Evolutionary conservation across 2,113 vertebrate genomes (phyloP).

Genomic region (Thalassarche chlororhynchos): DNA sequence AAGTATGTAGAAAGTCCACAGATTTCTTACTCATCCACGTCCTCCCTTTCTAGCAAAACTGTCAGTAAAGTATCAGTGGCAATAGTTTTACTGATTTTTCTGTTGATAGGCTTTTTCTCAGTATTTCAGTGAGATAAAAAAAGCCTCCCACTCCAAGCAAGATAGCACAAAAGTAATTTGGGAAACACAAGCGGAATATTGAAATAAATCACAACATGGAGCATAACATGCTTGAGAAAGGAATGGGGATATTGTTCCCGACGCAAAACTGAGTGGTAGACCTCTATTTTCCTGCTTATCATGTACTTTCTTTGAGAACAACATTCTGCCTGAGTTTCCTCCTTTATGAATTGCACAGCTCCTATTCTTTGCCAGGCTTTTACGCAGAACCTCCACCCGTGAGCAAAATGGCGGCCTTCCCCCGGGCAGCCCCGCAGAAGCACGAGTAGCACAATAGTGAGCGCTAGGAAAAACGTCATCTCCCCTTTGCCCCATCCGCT

Average conservation of each 20-base stretch:
- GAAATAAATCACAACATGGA: not conserved
- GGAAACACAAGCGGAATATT: not conserved
- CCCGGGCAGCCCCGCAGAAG: not conserved
- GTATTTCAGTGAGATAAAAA: not conserved
- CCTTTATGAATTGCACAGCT: not conserved
- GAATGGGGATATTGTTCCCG: not conserved
- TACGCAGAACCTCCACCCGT: accelerated
- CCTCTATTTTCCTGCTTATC: not conserved
- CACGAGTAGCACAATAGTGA: not conserved
- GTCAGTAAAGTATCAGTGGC: not conserved
- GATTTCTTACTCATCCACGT: no score
- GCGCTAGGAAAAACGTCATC: accelerated
- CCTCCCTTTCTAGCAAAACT: not conserved
- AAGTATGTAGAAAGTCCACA: not conserved
- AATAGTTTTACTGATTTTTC: not conserved
- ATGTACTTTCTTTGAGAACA: accelerated
- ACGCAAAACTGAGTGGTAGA: not conserved
- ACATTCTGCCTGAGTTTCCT: not conserved
- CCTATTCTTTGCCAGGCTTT: not conserved
- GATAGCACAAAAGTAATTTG: not conserved
- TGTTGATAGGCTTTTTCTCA: not conserved
- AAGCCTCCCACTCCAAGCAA: not conserved
- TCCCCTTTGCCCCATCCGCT: accelerated
- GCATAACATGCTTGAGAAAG: accelerated
- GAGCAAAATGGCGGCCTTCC: not conserved